A percentile compares a stretch with the other conserved stretches of the same genome.
Conservation (phyloP, 2,113 vertebrate genomes). For the Halichoeres trimaculatus region DNA sequence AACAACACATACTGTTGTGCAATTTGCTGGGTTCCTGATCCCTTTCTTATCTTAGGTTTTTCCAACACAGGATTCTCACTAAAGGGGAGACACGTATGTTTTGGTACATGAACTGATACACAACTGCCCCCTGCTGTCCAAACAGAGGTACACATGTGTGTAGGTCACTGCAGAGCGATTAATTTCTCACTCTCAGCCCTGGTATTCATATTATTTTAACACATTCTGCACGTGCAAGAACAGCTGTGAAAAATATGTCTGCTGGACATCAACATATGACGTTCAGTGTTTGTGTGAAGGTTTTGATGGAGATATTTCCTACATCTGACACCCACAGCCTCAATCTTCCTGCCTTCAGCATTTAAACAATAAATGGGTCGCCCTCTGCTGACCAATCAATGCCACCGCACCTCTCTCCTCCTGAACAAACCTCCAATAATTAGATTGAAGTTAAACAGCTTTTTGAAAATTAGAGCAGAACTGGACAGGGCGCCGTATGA, state of each 20-base stretch:
- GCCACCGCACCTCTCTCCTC: slow-evolving; percentile 36
- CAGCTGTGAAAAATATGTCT: not conserved
- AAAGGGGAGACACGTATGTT: not conserved
- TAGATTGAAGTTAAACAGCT: slow-evolving; percentile 45
- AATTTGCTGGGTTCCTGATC: slow-evolving; percentile 55
- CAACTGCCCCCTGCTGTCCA: slow-evolving; percentile 78
- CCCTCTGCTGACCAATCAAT: slow-evolving; percentile 67
- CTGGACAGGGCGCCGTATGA: slow-evolving; percentile 53
- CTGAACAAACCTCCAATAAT: slow-evolving; percentile 35
- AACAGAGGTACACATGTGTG: slow-evolving; percentile 28
- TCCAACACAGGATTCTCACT: slow-evolving; percentile 40
- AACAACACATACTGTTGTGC: slow-evolving; percentile 55
- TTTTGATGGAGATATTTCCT: not conserved
- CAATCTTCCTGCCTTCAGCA: not conserved
- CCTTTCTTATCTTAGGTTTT: slow-evolving; percentile 54
- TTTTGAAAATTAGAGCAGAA: slow-evolving; percentile 50
- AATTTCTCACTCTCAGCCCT: slow-evolving; percentile 20
- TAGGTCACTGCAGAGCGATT: slow-evolving; percentile 52
- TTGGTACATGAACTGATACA: slow-evolving; percentile 31
- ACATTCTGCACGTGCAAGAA: not conserved
- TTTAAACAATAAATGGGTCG: slow-evolving; percentile 48
- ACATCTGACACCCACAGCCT: not conserved
- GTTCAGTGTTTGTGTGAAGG: not conserved
- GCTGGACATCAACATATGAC: not conserved
- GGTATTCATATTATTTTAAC: not conserved